Conservation (phyloP, 2,888 invertebrate genomes). For the Cremastobaeus sp. region DNA sequence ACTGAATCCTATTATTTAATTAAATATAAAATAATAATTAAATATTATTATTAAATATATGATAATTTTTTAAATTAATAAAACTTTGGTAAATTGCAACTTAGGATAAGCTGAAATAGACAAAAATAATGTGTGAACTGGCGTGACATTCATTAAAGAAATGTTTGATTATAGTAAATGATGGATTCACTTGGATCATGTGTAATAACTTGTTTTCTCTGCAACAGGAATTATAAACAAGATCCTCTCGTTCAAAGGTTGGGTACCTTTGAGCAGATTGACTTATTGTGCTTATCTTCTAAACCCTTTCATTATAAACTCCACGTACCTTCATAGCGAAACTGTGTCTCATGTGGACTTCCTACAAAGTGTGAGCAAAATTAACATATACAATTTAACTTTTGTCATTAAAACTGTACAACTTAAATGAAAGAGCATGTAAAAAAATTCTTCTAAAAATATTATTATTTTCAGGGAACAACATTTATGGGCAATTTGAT, state of each 20-base stretch:
- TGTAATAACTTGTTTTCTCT: slow-evolving; percentile 50
- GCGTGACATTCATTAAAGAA: too few species aligned
- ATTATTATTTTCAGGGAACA: slow-evolving; percentile 68
- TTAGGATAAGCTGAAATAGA: too few species aligned
- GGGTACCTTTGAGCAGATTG: slow-evolving; percentile 79
- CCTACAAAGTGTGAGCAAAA: slow-evolving; percentile 71
- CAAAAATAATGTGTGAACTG: too few species aligned
- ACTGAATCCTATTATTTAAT: too few species aligned
- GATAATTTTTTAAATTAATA: neutral
- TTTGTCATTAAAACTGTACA: too few species aligned
- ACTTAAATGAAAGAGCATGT: too few species aligned
- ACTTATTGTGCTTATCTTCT: slow-evolving; percentile 82
- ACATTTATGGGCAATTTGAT: slow-evolving; percentile 70
- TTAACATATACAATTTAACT: neutral
- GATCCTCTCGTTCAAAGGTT: slow-evolving; percentile 73
- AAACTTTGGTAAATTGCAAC: too few species aligned
- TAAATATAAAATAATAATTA: too few species aligned
- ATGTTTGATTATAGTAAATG: too few species aligned
- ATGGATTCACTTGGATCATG: neutral
- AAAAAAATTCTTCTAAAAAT: too few species aligned
- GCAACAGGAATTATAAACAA: slow-evolving; percentile 76
- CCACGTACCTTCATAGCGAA: slow-evolving; percentile 76
- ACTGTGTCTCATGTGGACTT: slow-evolving; percentile 71
- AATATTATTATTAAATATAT: neutral
- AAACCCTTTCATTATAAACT: slow-evolving; percentile 81